Evolutionary conservation across 2,888 invertebrate species (phyloP), one percentile per base, ranked within the genome.

Genomic region (Frankliniella fusca): DNA sequence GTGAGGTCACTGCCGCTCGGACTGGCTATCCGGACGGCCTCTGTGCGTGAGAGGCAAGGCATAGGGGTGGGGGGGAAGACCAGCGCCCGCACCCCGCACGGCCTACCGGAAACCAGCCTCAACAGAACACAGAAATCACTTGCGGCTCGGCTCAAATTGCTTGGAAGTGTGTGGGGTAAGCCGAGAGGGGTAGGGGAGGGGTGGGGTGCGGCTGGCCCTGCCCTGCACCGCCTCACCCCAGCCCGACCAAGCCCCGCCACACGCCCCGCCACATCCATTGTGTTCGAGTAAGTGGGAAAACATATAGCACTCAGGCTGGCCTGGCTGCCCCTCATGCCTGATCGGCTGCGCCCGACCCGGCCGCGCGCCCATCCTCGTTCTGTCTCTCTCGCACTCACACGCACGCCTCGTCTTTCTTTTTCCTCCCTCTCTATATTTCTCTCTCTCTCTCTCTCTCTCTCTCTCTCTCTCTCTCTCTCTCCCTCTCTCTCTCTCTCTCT

Each of bases 51-150:
- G 54, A 18, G 54, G 27, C 27, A 27, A 27, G 70, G 61, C 20
- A 20, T 54, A 20, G 18, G 54, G 15, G 54, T 18, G 61, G 61
- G 15, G 61, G 61, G 61, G 18, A n/a, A 18, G 61, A n/a, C 61
- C 61, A 18, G 61, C 61, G 10, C 12, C 70, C 23, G 54, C 54
- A 18, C 38, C 38, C 38, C 38, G 2, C 38, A 27, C 70, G 23
- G 27, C 27, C 70, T 38, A 27, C 70, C 70, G 70, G 70, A 76
- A 76, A 27, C 70, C 70, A 27, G 70, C 70, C 23, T 76, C 70
- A 76, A 76, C 70, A 76, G 70, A 76, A 76, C 70, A 76, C 23
- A 76, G 70, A 76, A 76, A 76, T 76, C 70, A 76, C 70, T 8
- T 12, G 70, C 70, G 61, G 61, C 20, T 23, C 70, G 70, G 27